phyloP scores from a whole-genome alignment of 2,888 invertebrate genomes.

The Plebejus anna region DNA sequence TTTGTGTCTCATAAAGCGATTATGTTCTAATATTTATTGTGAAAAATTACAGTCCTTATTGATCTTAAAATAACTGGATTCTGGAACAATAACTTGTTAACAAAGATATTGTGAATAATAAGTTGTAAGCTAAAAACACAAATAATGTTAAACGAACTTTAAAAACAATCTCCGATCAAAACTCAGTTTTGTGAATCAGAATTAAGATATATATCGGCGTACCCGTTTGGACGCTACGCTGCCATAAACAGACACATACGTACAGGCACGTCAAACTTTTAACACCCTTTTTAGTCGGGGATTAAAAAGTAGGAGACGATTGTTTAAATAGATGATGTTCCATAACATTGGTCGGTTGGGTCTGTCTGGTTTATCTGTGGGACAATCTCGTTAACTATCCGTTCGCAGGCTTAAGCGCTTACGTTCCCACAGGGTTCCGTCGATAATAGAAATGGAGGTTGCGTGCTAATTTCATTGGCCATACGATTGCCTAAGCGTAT shows the following conservation, averaged over 20 bases:
- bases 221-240: too few species aligned
- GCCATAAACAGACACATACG: too few species aligned
- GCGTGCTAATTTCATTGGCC: constrained; percentile 15
- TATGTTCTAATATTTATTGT: background rate
- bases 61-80: background rate
- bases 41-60: background rate
- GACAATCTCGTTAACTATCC: constrained; percentile 13
- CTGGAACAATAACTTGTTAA: background rate
- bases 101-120: background rate
- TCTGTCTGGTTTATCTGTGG: background rate
- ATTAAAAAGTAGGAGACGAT: background rate
- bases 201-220: too few species aligned
- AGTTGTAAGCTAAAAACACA: background rate
- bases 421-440: background rate
- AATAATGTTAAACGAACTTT: too few species aligned
- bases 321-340: background rate
- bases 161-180: too few species aligned
- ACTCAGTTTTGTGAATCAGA: too few species aligned
- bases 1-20: background rate
- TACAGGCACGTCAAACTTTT: too few species aligned
- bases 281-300: too few species aligned
- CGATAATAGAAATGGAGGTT: constrained; percentile 17
- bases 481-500: background rate
- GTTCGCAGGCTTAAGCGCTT: constrained; percentile 13
- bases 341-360: background rate